A percentile compares a stretch with the other conserved stretches of the same genome.
Conservation (phyloP, 92 coral and sea anemone species). For the Metridium senile region DNA sequence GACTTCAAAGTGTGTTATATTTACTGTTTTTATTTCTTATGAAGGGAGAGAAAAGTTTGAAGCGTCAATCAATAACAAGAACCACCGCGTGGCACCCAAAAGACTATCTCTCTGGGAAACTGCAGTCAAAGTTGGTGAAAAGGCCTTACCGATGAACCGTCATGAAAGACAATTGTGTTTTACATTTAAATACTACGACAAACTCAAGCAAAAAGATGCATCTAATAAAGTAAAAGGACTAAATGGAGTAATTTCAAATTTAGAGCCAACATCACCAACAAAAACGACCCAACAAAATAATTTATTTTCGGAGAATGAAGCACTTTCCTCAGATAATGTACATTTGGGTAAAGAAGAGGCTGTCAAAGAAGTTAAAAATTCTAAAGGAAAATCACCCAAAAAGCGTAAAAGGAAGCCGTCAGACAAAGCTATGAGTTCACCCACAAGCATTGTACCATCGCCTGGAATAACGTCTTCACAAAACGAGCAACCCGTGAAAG, state of each 20-base stretch:
- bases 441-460: not conserved
- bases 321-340: not conserved
- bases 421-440: not conserved
- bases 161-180: slow-evolving; percentile 91
- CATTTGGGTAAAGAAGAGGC: not conserved
- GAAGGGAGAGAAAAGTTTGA: slow-evolving; percentile 87
- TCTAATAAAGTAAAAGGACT: slow-evolving; percentile 48
- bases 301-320: not conserved
- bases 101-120: slow-evolving; percentile 84
- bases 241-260: slow-evolving; percentile 43
- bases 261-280: slow-evolving; percentile 2
- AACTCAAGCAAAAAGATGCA: slow-evolving; percentile 51
- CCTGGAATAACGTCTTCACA: not conserved
- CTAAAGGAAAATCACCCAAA: slow-evolving; percentile 18
- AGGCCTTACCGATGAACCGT: slow-evolving; percentile 90
- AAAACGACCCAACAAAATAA: slow-evolving; percentile 3
- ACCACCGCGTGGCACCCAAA: slow-evolving; percentile 72
- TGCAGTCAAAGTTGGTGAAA: slow-evolving; percentile 94
- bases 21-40: not conserved
- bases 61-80: slow-evolving; percentile 77
- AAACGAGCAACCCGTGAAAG: slow-evolving; percentile 11
- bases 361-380: not conserved
- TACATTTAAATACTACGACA: slow-evolving; percentile 86
- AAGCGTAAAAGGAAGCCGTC: slow-evolving; percentile 27
- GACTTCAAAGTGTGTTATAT: too few relatives aligned